A percentile compares a stretch with the other conserved stretches of the same genome.
These are phyloP conservation scores for Lineus longissimus DNA, from an alignment of 1,140 invertebrate genomes.

Conservation along the genomic window DNA sequence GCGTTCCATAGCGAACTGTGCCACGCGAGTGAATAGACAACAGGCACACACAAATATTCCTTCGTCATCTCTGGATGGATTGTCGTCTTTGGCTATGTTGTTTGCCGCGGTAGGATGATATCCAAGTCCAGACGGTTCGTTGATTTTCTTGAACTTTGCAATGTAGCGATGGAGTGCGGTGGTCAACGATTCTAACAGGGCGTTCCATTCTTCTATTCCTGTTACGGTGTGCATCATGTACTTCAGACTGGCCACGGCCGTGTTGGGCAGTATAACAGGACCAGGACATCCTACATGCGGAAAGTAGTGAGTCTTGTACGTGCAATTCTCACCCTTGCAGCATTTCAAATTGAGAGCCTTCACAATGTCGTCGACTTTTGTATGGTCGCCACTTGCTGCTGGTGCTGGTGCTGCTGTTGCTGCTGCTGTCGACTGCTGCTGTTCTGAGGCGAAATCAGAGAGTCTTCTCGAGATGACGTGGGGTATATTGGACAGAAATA, in stretches of 20 bases:
- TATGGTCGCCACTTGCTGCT: too few species aligned
- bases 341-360: neutral
- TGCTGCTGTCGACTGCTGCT: too few species aligned
- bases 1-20: neutral
- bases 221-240: neutral
- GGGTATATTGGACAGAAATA: too few species aligned
- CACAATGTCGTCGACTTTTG: neutral
- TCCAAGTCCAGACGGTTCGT: neutral
- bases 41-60: neutral
- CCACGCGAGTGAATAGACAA: neutral
- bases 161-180: neutral
- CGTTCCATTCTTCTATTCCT: neutral
- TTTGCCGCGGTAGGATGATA: neutral
- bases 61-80: neutral
- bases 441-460: too few species aligned
- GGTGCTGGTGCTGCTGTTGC: too few species aligned
- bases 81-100: neutral
- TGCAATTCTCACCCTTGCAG: neutral
- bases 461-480: too few species aligned
- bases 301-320: slow-evolving; percentile 3
- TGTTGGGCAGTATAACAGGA: neutral
- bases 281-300: neutral
- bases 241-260: neutral
- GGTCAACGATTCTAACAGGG: neutral
- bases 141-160: neutral